phyloP scores from a whole-genome alignment of 2,888 invertebrate genomes.

The Protonemura montana region DNA sequence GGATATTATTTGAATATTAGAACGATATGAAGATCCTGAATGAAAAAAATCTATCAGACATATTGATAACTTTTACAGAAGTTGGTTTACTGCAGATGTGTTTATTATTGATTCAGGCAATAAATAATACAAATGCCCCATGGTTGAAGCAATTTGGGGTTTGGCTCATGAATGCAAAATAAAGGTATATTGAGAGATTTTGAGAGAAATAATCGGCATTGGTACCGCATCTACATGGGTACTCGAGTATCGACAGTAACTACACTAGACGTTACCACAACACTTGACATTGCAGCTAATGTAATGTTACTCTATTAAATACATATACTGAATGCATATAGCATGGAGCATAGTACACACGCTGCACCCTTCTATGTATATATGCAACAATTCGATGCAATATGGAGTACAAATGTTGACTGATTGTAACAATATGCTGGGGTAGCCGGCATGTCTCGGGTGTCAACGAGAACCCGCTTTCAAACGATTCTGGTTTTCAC shows the following conservation, averaged over 20 bases:
- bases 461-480: too few relatives aligned
- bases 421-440: neutral
- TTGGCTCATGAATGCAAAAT: neutral
- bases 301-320: constrained; percentile 33
- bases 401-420: constrained; percentile 7
- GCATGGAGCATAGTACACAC: neutral
- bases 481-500: too few relatives aligned
- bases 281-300: constrained; percentile 9
- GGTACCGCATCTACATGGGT: neutral
- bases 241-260: neutral
- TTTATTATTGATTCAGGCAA: too few relatives aligned
- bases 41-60: neutral
- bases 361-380: neutral
- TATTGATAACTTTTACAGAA: neutral
- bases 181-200: neutral
- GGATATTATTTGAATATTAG: neutral
- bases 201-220: neutral
- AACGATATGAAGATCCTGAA: neutral
- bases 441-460: neutral
- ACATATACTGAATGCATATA: constrained; percentile 10
- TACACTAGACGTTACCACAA: constrained; percentile 7
- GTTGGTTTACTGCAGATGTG: neutral
- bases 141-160: neutral
- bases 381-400: neutral
- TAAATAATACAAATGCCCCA: neutral